Percentiles rank a stretch among this genome's conserved stretches.
These are phyloP conservation scores for Plagiodera versicolora DNA, from an alignment of 2,888 invertebrate genomes.

Conservation along the genomic window DNA sequence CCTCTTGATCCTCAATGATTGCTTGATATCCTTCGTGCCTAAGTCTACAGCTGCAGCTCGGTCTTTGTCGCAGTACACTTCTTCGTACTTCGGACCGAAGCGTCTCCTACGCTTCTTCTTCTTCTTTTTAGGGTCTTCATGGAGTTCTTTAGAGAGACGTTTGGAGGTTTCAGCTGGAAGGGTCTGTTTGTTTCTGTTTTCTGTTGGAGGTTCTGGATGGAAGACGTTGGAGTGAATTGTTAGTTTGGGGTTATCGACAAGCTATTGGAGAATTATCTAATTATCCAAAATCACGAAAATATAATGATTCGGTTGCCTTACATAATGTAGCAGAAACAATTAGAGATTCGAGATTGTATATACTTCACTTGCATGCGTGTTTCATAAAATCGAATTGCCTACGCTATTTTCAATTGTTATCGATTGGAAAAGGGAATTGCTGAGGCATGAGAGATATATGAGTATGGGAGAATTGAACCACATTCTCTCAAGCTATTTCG, in stretches of 20 bases:
- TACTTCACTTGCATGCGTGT: no score
- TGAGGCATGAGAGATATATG: no score
- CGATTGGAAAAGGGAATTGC: no score
- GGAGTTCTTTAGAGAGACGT: slow-evolving; percentile 33
- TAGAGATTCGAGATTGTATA: no score
- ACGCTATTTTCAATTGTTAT: no score
- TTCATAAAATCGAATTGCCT: no score
- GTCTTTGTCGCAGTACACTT: slow-evolving; percentile 88
- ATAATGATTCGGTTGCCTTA: no score
- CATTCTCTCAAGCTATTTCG: no score
- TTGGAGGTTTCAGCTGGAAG: slow-evolving; percentile 36
- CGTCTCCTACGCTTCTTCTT: slow-evolving; percentile 42
- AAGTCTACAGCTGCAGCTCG: slow-evolving; percentile 86
- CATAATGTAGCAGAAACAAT: no score
- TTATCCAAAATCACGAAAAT: no score
- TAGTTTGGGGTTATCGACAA: no score
- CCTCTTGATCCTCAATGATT: slow-evolving; percentile 77
- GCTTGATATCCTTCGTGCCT: slow-evolving; percentile 86
- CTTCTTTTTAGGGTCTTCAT: slow-evolving; percentile 44
- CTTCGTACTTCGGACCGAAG: slow-evolving; percentile 58
- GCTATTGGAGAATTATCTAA: neutral
- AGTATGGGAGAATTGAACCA: no score
- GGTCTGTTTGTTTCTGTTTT: slow-evolving; percentile 22
- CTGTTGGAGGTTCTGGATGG: slow-evolving; percentile 8
- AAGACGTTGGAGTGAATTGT: neutral